Evolutionary conservation across 2,888 invertebrate genomes (phyloP).

Genomic region (Caenorhabditis becei): DNA sequence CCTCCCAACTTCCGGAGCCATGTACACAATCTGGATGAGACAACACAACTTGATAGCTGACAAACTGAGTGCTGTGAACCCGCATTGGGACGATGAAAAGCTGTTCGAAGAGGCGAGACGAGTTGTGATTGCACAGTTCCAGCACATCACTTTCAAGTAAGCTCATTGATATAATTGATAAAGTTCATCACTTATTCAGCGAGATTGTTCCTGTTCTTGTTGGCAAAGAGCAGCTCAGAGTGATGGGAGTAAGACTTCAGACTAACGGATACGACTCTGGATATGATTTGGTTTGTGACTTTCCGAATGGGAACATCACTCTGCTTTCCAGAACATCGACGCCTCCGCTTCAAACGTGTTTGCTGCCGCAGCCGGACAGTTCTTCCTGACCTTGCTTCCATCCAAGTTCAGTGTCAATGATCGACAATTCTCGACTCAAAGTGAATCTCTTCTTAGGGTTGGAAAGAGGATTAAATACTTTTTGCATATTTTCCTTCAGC

Average conservation of each 20-base stretch:
- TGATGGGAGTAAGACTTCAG: constrained; percentile 83
- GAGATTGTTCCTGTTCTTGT: constrained; percentile 79
- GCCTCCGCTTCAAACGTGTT: constrained; percentile 90
- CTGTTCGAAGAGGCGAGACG: constrained; percentile 82
- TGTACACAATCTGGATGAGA: constrained; percentile 80
- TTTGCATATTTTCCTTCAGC: constrained; percentile 23
- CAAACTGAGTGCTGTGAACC: constrained; percentile 71
- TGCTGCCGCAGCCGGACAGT: constrained; percentile 83
- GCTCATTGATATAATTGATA: not conserved
- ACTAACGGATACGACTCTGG: constrained; percentile 83
- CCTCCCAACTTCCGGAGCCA: constrained; percentile 65
- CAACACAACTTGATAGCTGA: constrained; percentile 77
- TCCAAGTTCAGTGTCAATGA: constrained; percentile 46
- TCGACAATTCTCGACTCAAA: constrained; percentile 20
- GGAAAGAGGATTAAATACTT: not conserved
- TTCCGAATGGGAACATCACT: not conserved
- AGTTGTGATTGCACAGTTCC: constrained; percentile 85
- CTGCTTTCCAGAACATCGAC: constrained; percentile 84
- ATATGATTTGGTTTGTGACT: constrained; percentile 85
- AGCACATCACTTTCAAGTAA: constrained; percentile 82
- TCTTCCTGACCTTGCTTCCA: constrained; percentile 79
- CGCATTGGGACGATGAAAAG: constrained; percentile 80
- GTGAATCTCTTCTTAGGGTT: constrained; percentile 36
- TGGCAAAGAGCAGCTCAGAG: constrained; percentile 74
- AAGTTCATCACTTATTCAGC: constrained; percentile 29